These are phyloP conservation scores for Rhagophthalmus giganteus DNA, from an alignment of 2,888 invertebrate genomes.

Conservation along the genomic window DNA sequence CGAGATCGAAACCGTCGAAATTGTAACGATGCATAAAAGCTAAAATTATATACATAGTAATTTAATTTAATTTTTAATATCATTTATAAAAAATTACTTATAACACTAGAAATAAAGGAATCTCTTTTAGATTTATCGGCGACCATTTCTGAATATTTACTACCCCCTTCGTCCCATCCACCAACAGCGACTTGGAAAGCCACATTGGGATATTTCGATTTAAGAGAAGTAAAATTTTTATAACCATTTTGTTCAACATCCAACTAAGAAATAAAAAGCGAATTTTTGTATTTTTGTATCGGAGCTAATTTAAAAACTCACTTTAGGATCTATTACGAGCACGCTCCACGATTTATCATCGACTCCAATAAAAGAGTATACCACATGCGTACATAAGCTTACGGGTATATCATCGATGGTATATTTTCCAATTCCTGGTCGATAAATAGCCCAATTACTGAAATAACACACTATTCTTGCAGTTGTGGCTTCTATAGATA, in stretches of 20 bases:
- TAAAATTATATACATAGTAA: too few relatives aligned
- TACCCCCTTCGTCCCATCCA: conserved; percentile 89
- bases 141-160: conserved; percentile 84
- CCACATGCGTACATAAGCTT: conserved; percentile 80
- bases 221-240: conserved; percentile 75
- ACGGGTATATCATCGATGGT: conserved; percentile 83
- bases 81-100: too few relatives aligned
- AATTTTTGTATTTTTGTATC: too few relatives aligned
- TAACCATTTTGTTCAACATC: conserved; percentile 78
- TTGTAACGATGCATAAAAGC: conserved; percentile 75
- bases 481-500: conserved; percentile 33
- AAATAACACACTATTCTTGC: conserved; percentile 64
- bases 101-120: conserved; percentile 73
- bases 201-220: conserved; percentile 69
- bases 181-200: conserved; percentile 83
- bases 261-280: conserved; percentile 54
- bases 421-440: conserved; percentile 80
- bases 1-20: conserved; percentile 85
- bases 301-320: conserved; percentile 46
- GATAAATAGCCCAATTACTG: conserved; percentile 84
- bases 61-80: too few relatives aligned
- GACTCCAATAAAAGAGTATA: conserved; percentile 88
- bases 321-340: conserved; percentile 79
- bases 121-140: conserved; percentile 68
- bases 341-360: conserved; percentile 77